Percentiles rank a stretch among this genome's conserved stretches.
Evolutionary conservation across 2,888 invertebrate genomes (phyloP).

Genomic region (Yponomeuta evonymella): DNA sequence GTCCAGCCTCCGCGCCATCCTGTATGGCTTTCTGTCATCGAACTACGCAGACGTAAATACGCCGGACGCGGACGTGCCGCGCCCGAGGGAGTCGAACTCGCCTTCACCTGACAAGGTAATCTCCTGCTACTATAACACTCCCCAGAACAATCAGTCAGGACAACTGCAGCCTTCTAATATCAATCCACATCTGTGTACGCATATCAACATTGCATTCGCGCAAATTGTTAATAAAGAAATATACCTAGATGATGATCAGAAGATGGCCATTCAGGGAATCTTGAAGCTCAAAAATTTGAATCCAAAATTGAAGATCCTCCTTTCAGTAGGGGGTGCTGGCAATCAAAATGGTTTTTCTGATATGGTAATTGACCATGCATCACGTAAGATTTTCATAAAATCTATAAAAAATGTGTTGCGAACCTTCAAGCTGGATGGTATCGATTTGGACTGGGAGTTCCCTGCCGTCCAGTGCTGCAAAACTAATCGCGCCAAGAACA

Average conservation of each 20-base stretch:
- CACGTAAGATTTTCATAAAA: constrained; percentile 79
- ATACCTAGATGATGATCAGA: constrained; percentile 61
- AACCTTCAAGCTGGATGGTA: constrained; percentile 78
- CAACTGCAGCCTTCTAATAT: constrained; percentile 75
- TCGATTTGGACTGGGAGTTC: constrained; percentile 93
- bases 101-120: constrained; percentile 34
- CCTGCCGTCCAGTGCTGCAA: constrained; percentile 74
- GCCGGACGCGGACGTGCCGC: background rate
- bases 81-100: background rate
- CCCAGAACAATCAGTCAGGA: constrained; percentile 37
- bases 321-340: constrained; percentile 83
- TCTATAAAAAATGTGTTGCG: constrained; percentile 72
- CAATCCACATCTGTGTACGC: constrained; percentile 86
- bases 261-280: constrained; percentile 51
- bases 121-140: constrained; percentile 83
- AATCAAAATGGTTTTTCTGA: constrained; percentile 79
- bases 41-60: no score
- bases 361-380: constrained; percentile 83
- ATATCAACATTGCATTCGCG: constrained; percentile 87
- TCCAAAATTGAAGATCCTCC: constrained; percentile 82
- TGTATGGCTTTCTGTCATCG: no score
- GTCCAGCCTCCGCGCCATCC: no score
- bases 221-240: constrained; percentile 78
- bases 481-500: constrained; percentile 25
- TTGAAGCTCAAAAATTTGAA: constrained; percentile 76